Evolutionary conservation across 37 sponge, comb jelly and placozoan species (phyloP).

Genomic region (Spongilla lacustris): DNA sequence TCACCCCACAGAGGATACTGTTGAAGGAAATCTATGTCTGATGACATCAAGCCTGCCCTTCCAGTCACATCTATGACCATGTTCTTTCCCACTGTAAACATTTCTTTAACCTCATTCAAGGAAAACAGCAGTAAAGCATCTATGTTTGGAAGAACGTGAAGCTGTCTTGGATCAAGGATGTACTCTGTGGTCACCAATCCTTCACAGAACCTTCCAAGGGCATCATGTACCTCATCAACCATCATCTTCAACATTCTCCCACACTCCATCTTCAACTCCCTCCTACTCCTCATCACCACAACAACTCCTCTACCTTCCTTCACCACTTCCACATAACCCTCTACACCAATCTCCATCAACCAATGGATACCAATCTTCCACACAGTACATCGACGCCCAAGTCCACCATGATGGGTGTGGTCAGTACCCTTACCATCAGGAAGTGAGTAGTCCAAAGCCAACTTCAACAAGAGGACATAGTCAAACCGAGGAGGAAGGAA

Average conservation of each 20-base stretch:
- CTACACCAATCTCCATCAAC: conserved; percentile 36
- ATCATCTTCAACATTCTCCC: conserved; percentile 6
- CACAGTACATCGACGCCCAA: conserved; percentile 20
- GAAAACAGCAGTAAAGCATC: not conserved
- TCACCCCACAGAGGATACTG: not conserved
- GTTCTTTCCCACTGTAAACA: conserved; percentile 4
- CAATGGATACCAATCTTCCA: conserved; percentile 68
- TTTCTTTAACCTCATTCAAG: conserved; percentile 14
- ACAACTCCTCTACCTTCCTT: conserved; percentile 25
- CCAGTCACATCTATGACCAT: not conserved
- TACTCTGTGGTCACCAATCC: not conserved
- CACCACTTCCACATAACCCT: conserved; percentile 31
- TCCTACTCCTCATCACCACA: conserved; percentile 16
- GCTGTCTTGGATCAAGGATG: conserved; percentile 20
- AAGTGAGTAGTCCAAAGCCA: conserved; percentile 27
- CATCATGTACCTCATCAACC: conserved; percentile 9
- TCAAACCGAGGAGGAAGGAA: conserved; percentile 46
- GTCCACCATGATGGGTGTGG: not conserved
- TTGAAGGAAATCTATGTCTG: not conserved
- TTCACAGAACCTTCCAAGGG: conserved; percentile 19
- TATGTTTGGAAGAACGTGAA: not conserved
- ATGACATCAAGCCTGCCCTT: not conserved
- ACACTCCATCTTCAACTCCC: conserved; percentile 19
- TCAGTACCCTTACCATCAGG: not conserved
- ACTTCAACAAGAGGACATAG: conserved; percentile 27